Percentiles rank a stretch among this genome's conserved stretches.
These are phyloP conservation scores for Chydorus sphaericus DNA, from an alignment of 2,888 invertebrate species.

Conservation along the genomic window DNA sequence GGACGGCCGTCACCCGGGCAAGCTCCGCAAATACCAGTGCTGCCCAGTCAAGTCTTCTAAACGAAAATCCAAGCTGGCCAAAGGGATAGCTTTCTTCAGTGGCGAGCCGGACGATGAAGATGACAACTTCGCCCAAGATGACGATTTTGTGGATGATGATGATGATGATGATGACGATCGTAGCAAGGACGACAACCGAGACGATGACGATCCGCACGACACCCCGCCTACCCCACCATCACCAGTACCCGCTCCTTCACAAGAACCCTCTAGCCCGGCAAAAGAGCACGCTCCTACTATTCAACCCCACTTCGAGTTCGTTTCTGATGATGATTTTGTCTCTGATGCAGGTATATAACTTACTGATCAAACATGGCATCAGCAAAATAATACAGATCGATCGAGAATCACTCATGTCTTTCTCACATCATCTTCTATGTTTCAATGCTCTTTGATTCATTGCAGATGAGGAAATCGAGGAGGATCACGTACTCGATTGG, in stretches of 20 bases:
- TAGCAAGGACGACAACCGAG: conserved; percentile 38
- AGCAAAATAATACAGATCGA: conserved; percentile 1
- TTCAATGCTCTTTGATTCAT: background rate
- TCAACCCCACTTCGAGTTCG: background rate
- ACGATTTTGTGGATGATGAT: conserved; percentile 35
- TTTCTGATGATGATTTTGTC: conserved; percentile 10
- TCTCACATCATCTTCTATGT: background rate
- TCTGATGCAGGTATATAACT: conserved; percentile 9
- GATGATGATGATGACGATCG: conserved; percentile 37
- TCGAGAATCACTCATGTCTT: background rate
- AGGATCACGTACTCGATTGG: conserved; percentile 74
- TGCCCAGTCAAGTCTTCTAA: conserved; percentile 4
- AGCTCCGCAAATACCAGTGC: conserved; percentile 13
- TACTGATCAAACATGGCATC: no score
- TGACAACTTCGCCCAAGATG: conserved; percentile 22
- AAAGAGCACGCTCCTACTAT: background rate
- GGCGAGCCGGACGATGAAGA: conserved; percentile 18
- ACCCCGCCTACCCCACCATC: background rate
- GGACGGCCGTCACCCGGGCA: conserved; percentile 9
- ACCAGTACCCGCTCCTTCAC: background rate
- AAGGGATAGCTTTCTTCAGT: conserved; percentile 8
- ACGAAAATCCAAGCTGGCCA: conserved; percentile 6
- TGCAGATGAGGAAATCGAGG: conserved; percentile 55
- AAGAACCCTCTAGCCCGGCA: background rate
- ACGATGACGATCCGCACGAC: conserved; percentile 21